A percentile compares a stretch with the other conserved stretches of the same genome.
phyloP scores from a whole-genome alignment of 2,888 invertebrate species.

The Eumerus sabulonum region DNA sequence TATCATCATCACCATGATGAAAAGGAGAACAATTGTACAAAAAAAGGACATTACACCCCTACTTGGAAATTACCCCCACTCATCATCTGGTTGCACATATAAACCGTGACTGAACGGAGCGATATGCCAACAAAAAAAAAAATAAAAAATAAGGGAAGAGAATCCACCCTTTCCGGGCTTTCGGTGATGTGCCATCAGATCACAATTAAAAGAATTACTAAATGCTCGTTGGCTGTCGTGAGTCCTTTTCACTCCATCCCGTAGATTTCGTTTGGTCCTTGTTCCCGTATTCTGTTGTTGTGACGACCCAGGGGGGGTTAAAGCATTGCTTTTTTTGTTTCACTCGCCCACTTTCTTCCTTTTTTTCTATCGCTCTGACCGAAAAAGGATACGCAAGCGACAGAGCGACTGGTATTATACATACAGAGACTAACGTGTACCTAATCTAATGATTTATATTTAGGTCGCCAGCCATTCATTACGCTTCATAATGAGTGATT shows the following conservation, averaged over 20 bases:
- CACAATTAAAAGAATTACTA: slow-evolving; percentile 69
- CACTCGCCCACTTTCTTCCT: too few species aligned
- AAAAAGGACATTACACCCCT: slow-evolving; percentile 29
- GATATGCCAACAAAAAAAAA: slow-evolving; percentile 6
- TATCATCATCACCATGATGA: slow-evolving; percentile 68
- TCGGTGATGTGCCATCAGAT: slow-evolving; percentile 68
- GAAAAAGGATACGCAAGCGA: slow-evolving; percentile 55
- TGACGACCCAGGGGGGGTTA: slow-evolving; percentile 61
- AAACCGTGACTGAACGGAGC: slow-evolving; percentile 20
- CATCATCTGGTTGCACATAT: slow-evolving; percentile 3
- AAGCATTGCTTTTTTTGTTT: slow-evolving; percentile 56
- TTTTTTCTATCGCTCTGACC: not conserved
- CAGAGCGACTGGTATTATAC: slow-evolving; percentile 6
- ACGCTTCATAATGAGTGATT: slow-evolving; percentile 80
- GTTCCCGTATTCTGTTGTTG: slow-evolving; percentile 26
- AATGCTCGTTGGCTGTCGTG: slow-evolving; percentile 61
- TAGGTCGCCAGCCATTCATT: slow-evolving; percentile 80
- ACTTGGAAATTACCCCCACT: not conserved
- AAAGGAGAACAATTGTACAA: slow-evolving; percentile 59
- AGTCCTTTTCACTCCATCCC: slow-evolving; percentile 17
- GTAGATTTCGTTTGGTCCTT: slow-evolving; percentile 12
- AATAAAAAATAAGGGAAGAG: slow-evolving; percentile 45
- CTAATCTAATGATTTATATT: slow-evolving; percentile 80
- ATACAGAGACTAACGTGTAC: slow-evolving; percentile 70
- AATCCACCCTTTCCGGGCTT: slow-evolving; percentile 68